These are phyloP conservation scores for Typhlichthys eigenmanni DNA, from an alignment of 2,797 vertebrate genomes.

Conservation along the genomic window DNA sequence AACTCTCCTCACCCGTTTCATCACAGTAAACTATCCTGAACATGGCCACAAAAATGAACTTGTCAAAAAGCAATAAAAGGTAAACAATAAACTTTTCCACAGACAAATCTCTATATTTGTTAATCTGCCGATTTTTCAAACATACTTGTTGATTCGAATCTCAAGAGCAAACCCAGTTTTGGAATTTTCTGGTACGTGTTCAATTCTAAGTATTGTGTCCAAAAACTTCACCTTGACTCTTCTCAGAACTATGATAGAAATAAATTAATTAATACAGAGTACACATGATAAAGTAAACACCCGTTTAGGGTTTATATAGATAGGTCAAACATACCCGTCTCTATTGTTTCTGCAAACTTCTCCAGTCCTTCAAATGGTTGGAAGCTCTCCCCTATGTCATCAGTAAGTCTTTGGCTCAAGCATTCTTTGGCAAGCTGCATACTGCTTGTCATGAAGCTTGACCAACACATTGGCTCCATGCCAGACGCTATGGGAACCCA, in stretches of 20 bases:
- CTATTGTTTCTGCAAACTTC: constrained; percentile 98
- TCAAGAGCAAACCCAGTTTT: constrained; percentile 96
- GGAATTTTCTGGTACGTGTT: constrained; percentile 95
- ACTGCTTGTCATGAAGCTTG: constrained; percentile 98
- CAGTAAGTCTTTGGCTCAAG: constrained; percentile 93
- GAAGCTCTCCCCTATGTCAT: constrained; percentile 93
- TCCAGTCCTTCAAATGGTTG: constrained; percentile 97
- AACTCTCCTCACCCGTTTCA: constrained; percentile 89
- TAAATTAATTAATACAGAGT: constrained; percentile 6
- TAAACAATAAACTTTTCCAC: background rate
- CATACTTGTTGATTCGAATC: constrained; percentile 91
- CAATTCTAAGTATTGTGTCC: constrained; percentile 92
- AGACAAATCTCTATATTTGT: background rate
- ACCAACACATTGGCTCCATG: constrained; percentile 97
- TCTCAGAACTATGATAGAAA: constrained; percentile 85
- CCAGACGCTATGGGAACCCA: constrained; percentile 76
- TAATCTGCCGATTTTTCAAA: constrained; percentile 7
- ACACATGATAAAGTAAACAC: background rate
- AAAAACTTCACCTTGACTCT: constrained; percentile 96
- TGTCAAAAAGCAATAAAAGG: background rate
- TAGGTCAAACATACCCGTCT: constrained; percentile 82
- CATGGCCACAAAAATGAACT: constrained; percentile 7
- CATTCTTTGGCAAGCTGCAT: constrained; percentile 98
- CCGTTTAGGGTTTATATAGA: background rate
- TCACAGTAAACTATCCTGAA: constrained; percentile 92